Conservation (phyloP, 2,888 invertebrate genomes). For the Nipponacmea schrenckii region DNA sequence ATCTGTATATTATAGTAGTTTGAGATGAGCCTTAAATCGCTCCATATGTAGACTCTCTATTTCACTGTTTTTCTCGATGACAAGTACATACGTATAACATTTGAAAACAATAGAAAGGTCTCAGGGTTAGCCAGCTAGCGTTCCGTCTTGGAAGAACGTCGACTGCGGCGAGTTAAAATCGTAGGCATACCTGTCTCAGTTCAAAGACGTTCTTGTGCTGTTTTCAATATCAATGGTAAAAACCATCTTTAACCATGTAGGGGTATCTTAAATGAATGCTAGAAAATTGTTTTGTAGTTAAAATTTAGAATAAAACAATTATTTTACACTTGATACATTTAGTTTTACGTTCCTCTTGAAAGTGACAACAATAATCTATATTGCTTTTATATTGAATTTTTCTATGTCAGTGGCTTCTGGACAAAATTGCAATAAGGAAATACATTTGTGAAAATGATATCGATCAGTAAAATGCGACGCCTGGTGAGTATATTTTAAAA, state of each 20-base stretch:
- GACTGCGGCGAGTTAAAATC: constrained; percentile 15
- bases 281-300: constrained; percentile 7
- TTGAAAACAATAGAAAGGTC: constrained; percentile 22
- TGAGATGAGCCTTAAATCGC: constrained; percentile 21
- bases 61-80: constrained; percentile 19
- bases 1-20: constrained; percentile 15
- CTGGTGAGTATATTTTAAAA: too few species aligned
- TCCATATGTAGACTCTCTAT: constrained; percentile 19
- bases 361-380: too few species aligned
- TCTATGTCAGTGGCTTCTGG: too few species aligned
- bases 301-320: too few species aligned
- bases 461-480: too few species aligned
- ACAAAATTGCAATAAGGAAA: too few species aligned
- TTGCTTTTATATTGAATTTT: too few species aligned
- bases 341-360: too few species aligned
- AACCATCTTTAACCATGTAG: constrained; percentile 16
- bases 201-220: constrained; percentile 22
- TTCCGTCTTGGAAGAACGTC: constrained; percentile 2
- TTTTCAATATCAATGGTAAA: constrained; percentile 18
- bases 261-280: constrained; percentile 14
- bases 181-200: constrained; percentile 2
- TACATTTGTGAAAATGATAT: too few species aligned
- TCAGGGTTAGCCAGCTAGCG: constrained; percentile 15
- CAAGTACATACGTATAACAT: constrained; percentile 16
- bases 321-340: too few species aligned